phyloP scores from a whole-genome alignment of 2,888 invertebrate genomes.

The Clivina fossor region DNA sequence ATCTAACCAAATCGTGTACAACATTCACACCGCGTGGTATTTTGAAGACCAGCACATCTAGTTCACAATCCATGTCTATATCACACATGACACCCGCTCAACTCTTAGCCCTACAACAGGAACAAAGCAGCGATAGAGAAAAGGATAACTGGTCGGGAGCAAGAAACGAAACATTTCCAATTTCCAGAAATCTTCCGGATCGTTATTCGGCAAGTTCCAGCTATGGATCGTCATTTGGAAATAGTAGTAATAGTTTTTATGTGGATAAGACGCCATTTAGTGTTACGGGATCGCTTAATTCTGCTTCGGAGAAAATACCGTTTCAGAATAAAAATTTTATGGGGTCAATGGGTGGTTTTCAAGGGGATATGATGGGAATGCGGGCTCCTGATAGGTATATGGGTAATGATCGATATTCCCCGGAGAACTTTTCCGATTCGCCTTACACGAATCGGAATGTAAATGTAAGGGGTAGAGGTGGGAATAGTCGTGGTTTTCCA shows the following conservation, averaged over 20 bases:
- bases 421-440: too few relatives aligned
- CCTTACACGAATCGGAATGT: too few relatives aligned
- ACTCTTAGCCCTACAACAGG: slow-evolving; percentile 43
- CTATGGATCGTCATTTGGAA: neutral
- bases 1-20: slow-evolving; percentile 43
- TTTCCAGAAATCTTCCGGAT: slow-evolving; percentile 8
- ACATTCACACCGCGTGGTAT: slow-evolving; percentile 41
- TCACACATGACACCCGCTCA: slow-evolving; percentile 52
- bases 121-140: slow-evolving; percentile 19
- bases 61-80: slow-evolving; percentile 47
- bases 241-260: too few relatives aligned
- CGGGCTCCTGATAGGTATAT: neutral
- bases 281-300: too few relatives aligned
- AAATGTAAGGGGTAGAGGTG: too few relatives aligned
- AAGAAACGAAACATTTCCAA: slow-evolving; percentile 14
- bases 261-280: slow-evolving; percentile 12
- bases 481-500: too few relatives aligned
- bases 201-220: too few relatives aligned
- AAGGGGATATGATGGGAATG: slow-evolving; percentile 10
- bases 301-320: too few relatives aligned
- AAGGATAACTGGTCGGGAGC: slow-evolving; percentile 5
- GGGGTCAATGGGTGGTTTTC: slow-evolving; percentile 5
- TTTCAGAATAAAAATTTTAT: too few relatives aligned
- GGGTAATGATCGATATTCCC: slow-evolving; percentile 16
- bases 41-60: slow-evolving; percentile 37